phyloP scores from a whole-genome alignment of 2,888 invertebrate genomes.

The Achlya flavicornis region DNA sequence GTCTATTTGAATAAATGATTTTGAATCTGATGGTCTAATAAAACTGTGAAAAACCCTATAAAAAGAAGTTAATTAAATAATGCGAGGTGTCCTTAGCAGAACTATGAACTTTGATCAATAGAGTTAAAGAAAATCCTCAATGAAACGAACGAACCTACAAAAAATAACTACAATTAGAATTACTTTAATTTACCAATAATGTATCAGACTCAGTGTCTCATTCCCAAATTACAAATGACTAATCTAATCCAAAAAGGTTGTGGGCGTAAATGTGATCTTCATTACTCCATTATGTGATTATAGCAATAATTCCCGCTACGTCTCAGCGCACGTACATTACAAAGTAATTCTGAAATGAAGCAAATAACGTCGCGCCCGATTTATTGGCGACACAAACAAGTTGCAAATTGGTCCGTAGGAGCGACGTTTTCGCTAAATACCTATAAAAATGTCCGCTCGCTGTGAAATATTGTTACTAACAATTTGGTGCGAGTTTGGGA shows the following conservation, averaged over 20 bases:
- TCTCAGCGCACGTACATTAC: constrained; percentile 27
- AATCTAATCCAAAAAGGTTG: neutral
- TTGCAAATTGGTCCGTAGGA: constrained; percentile 81
- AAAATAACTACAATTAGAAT: too few species aligned
- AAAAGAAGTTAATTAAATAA: too few species aligned
- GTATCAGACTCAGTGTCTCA: too few species aligned
- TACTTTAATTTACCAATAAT: too few species aligned
- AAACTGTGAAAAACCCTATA: too few species aligned
- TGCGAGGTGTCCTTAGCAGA: too few species aligned
- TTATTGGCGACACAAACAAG: constrained; percentile 79
- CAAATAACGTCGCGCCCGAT: constrained; percentile 49
- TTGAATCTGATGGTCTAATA: too few species aligned
- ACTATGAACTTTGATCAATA: too few species aligned
- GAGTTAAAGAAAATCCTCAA: too few species aligned
- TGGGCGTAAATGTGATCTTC: neutral
- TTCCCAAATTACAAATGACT: too few species aligned
- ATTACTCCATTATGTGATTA: neutral
- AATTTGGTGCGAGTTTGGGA: constrained; percentile 38
- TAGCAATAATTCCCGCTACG: neutral
- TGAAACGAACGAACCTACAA: too few species aligned
- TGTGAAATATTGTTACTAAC: constrained; percentile 79
- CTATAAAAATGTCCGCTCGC: constrained; percentile 81
- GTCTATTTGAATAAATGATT: too few species aligned
- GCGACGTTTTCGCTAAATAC: constrained; percentile 83
- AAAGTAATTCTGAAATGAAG: constrained; percentile 48